Conservation (phyloP, 1,140 invertebrate genomes). For the Apis florea region DNA sequence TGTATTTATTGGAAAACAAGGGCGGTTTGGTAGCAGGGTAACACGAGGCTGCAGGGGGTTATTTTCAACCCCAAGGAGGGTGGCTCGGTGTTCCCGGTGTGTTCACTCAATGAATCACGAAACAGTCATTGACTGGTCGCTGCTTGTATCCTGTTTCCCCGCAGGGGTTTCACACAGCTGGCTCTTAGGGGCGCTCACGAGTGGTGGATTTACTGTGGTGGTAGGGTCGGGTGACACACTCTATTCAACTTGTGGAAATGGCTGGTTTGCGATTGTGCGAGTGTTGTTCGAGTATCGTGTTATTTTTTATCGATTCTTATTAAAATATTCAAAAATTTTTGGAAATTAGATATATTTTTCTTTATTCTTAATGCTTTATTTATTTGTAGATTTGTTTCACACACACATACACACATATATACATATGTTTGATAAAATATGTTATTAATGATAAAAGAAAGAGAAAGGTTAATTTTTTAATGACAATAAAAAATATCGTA, state of each 20-base stretch:
- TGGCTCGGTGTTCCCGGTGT: constrained; percentile 46
- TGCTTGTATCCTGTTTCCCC: constrained; percentile 4
- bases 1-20: constrained; percentile 80
- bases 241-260: too few species aligned
- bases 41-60: constrained; percentile 66
- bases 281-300: background rate
- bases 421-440: background rate
- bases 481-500: background rate
- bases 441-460: background rate
- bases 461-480: background rate
- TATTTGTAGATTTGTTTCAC: too few species aligned
- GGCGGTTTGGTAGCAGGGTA: constrained; percentile 77
- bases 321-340: background rate
- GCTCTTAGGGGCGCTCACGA: background rate
- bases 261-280: too few species aligned
- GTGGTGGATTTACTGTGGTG: too few species aligned
- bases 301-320: background rate
- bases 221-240: background rate
- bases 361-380: background rate
- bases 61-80: constrained; percentile 70
- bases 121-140: constrained; percentile 60
- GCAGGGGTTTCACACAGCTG: constrained; percentile 26
- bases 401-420: too few species aligned
- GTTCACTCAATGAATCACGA: constrained; percentile 61
- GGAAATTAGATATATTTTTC: background rate